Evolutionary conservation across 2,888 invertebrate genomes (phyloP).

Genomic region (Cerastis leucographa): DNA sequence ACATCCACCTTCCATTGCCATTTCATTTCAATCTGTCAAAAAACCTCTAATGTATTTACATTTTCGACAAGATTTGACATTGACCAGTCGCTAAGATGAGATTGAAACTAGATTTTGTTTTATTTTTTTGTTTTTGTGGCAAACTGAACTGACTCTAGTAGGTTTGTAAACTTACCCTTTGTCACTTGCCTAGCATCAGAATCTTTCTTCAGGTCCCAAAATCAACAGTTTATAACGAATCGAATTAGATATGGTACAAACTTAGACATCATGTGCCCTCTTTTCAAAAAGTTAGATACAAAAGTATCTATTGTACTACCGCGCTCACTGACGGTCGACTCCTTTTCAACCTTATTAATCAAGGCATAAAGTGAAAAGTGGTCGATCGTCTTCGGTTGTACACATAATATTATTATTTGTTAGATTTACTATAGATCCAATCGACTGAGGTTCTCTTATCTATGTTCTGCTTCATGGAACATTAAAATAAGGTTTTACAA

Average conservation of each 20-base stretch:
- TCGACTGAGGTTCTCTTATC: conserved; percentile 50
- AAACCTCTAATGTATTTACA: neutral
- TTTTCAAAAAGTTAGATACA: neutral
- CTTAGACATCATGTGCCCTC: neutral
- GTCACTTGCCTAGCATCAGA: neutral
- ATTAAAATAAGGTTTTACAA: conserved; percentile 43
- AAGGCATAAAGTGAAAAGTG: neutral
- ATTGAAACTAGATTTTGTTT: neutral
- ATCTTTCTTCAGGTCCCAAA: neutral
- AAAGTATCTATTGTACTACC: neutral
- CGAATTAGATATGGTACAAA: neutral
- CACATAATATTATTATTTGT: conserved; percentile 12
- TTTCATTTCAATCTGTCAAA: neutral
- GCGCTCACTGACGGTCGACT: neutral
- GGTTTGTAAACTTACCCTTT: neutral
- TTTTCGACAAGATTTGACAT: neutral
- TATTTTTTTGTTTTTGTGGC: neutral
- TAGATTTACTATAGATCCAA: conserved; percentile 20
- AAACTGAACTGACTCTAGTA: neutral
- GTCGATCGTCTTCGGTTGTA: neutral
- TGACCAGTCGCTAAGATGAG: neutral
- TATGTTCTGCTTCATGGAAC: conserved; percentile 48
- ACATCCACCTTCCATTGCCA: neutral
- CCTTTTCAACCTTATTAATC: neutral
- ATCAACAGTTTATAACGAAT: neutral